A percentile compares a stretch with the other conserved stretches of the same genome.
These are phyloP conservation scores for Pristionchus exspectatus DNA, from an alignment of 2,888 invertebrate species.

Conservation along the genomic window DNA sequence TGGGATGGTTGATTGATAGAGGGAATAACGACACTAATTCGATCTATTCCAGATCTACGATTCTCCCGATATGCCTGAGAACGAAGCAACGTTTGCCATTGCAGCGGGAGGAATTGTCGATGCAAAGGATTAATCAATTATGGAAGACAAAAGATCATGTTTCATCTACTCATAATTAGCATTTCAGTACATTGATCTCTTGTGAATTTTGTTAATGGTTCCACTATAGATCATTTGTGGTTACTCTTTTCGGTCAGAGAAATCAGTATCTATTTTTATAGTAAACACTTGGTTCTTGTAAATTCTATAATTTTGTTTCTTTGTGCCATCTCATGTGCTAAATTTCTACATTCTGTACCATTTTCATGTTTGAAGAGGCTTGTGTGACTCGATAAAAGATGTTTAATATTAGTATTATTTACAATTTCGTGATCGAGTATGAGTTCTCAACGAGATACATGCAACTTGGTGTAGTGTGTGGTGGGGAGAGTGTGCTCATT, in stretches of 20 bases:
- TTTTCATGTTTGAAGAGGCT: conserved; percentile 1
- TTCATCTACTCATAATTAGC: background rate
- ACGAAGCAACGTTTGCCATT: conserved; percentile 87
- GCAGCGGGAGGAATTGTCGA: conserved; percentile 86
- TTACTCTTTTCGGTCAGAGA: background rate
- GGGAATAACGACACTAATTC: background rate
- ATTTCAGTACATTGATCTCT: background rate
- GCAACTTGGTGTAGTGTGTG: background rate
- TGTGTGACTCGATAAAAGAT: conserved; percentile 17
- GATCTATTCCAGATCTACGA: conserved; percentile 52
- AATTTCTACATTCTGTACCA: background rate
- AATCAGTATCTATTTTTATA: background rate
- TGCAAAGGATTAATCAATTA: conserved; percentile 84
- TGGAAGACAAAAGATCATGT: background rate
- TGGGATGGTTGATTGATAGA: background rate
- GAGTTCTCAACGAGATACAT: background rate
- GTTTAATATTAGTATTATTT: background rate
- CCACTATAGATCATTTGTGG: background rate
- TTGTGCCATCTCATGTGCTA: conserved; percentile 43
- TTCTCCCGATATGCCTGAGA: conserved; percentile 88
- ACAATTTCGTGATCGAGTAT: background rate
- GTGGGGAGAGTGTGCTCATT: background rate
- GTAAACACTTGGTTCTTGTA: background rate
- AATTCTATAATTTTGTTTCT: background rate
- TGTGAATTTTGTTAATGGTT: background rate